These are phyloP conservation scores for Homarus gammarus DNA, from an alignment of 2,888 invertebrate genomes.

Conservation along the genomic window DNA sequence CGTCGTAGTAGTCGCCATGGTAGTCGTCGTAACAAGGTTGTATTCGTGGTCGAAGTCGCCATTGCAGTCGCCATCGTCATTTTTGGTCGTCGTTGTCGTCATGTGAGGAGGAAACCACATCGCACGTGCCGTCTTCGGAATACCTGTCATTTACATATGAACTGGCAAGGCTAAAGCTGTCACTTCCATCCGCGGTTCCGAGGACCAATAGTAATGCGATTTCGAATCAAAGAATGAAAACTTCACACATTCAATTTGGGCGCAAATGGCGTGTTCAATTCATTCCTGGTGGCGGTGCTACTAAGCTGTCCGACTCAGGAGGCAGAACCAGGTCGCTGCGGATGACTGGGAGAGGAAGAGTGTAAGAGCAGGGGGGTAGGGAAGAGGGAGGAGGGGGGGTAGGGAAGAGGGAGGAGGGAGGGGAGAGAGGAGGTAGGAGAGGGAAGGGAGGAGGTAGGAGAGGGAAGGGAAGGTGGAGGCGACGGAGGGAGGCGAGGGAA, in stretches of 20 bases:
- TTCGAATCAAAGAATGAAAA: constrained; percentile 12
- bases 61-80: no score
- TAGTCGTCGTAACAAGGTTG: no score
- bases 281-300: background rate
- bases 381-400: background rate
- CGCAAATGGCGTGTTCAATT: background rate
- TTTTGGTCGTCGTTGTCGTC: no score
- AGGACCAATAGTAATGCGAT: constrained; percentile 8
- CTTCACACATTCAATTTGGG: constrained; percentile 18
- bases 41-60: no score
- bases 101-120: no score
- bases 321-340: no score
- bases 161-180: background rate
- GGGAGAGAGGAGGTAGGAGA: background rate
- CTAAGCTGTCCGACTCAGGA: background rate
- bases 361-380: background rate
- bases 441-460: background rate
- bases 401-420: background rate
- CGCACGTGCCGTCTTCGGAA: no score
- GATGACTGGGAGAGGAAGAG: background rate
- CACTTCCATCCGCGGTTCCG: background rate
- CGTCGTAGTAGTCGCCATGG: no score
- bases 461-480: background rate
- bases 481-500: background rate
- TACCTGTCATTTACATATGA: constrained; percentile 11